Percentiles rank a stretch among this genome's conserved stretches.
These are phyloP conservation scores for Cotesia congregata DNA, from an alignment of 2,888 invertebrate genomes.

Conservation along the genomic window DNA sequence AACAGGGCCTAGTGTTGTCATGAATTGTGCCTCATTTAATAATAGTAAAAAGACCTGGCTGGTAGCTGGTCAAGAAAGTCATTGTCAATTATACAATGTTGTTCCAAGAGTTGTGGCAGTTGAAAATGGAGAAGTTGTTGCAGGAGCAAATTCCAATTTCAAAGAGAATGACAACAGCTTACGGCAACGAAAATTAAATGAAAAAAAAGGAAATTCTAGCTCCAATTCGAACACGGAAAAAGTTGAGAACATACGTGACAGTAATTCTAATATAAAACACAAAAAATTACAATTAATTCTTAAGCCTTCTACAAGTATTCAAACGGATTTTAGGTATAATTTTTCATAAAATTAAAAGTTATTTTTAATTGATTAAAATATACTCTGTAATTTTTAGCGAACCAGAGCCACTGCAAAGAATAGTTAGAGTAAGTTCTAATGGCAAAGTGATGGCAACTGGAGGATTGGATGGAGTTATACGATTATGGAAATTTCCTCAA, in stretches of 20 bases:
- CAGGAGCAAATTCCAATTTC: conserved; percentile 62
- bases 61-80: conserved; percentile 92
- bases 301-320: conserved; percentile 83
- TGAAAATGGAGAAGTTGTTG: conserved; percentile 72
- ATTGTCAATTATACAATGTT: conserved; percentile 88
- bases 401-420: conserved; percentile 87
- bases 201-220: conserved; percentile 68
- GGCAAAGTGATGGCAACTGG: conserved; percentile 90
- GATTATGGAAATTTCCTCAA: conserved; percentile 91
- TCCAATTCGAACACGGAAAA: conserved; percentile 47
- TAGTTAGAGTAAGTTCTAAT: conserved; percentile 83
- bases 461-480: conserved; percentile 88
- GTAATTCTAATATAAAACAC: conserved; percentile 58
- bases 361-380: not conserved
- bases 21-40: conserved; percentile 87
- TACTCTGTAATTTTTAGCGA: conserved; percentile 60
- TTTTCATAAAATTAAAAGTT: not conserved
- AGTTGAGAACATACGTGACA: conserved; percentile 57
- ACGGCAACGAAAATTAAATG: conserved; percentile 74
- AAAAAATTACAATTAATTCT: conserved; percentile 82
- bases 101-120: conserved; percentile 69
- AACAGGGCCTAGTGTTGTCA: conserved; percentile 90
- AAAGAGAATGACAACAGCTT: conserved; percentile 53
- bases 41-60: conserved; percentile 83
- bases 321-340: conserved; percentile 83